Evolutionary conservation across 2,888 invertebrate species (phyloP).

Genomic region (Dicycla oo): DNA sequence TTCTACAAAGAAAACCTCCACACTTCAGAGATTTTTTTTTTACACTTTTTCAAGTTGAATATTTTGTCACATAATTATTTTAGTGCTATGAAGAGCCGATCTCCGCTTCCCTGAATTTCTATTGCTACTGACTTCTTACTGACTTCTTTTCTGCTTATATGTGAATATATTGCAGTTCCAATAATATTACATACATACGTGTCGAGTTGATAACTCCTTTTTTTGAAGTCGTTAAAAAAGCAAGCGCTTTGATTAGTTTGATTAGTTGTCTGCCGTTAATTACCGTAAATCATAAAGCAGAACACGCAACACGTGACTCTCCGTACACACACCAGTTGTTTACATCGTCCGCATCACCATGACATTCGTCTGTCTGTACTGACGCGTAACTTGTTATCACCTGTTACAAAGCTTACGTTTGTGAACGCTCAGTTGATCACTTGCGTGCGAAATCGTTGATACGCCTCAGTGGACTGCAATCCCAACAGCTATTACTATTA

Average conservation of each 20-base stretch:
- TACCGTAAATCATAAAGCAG: neutral
- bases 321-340: neutral
- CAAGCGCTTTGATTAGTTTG: neutral
- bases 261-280: neutral
- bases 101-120: neutral
- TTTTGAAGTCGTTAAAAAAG: too few relatives aligned
- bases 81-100: neutral
- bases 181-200: too few relatives aligned
- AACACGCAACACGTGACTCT: neutral
- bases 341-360: neutral
- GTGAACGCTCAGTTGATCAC: slow-evolving; percentile 16
- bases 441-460: slow-evolving; percentile 5
- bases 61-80: neutral
- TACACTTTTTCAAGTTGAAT: neutral
- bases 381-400: slow-evolving; percentile 14
- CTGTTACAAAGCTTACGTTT: slow-evolving; percentile 7
- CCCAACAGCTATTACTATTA: slow-evolving; percentile 11
- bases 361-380: neutral
- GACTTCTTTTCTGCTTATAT: too few relatives aligned
- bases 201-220: too few relatives aligned
- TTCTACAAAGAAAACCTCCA: neutral
- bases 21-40: neutral
- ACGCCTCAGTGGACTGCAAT: slow-evolving; percentile 25
- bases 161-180: too few relatives aligned
- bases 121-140: too few relatives aligned